A percentile compares a stretch with the other conserved stretches of the same genome.
Evolutionary conservation across 2,888 invertebrate genomes (phyloP).

Genomic region (Aphidius colemani): DNA sequence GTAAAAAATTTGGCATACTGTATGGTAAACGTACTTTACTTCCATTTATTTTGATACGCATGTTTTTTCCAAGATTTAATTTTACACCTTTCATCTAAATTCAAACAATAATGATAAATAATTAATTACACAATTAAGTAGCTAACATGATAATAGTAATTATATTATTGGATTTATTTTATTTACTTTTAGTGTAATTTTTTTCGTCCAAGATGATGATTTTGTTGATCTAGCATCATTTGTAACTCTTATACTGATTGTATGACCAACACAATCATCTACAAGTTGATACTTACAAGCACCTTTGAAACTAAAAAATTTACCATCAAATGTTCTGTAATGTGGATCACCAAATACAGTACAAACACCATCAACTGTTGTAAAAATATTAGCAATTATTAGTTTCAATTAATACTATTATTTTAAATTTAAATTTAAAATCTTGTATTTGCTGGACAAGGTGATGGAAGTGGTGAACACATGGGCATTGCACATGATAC

Average conservation of each 20-base stretch:
- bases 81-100: conserved; percentile 68
- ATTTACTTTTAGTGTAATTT: conserved; percentile 75
- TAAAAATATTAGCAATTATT: no score
- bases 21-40: conserved; percentile 75
- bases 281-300: conserved; percentile 89
- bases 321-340: conserved; percentile 93
- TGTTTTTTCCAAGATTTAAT: conserved; percentile 84
- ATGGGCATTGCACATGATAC: conserved; percentile 84
- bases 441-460: conserved; percentile 79
- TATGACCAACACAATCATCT: conserved; percentile 78
- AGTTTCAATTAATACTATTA: not conserved
- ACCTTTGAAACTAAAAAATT: conserved; percentile 91
- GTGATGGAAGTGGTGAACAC: conserved; percentile 70
- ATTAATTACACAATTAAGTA: no score
- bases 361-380: conserved; percentile 80
- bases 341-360: conserved; percentile 95
- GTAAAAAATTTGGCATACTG: conserved; percentile 63
- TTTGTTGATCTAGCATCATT: conserved; percentile 82
- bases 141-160: not conserved
- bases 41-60: conserved; percentile 86
- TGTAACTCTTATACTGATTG: conserved; percentile 86
- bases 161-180: not conserved
- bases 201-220: conserved; percentile 89
- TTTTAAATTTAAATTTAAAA: not conserved
- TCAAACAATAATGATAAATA: conserved; percentile 2